Base-by-base conservation (phyloP, 2,113 vertebrate genomes). In the Ailurus styani region DNA sequence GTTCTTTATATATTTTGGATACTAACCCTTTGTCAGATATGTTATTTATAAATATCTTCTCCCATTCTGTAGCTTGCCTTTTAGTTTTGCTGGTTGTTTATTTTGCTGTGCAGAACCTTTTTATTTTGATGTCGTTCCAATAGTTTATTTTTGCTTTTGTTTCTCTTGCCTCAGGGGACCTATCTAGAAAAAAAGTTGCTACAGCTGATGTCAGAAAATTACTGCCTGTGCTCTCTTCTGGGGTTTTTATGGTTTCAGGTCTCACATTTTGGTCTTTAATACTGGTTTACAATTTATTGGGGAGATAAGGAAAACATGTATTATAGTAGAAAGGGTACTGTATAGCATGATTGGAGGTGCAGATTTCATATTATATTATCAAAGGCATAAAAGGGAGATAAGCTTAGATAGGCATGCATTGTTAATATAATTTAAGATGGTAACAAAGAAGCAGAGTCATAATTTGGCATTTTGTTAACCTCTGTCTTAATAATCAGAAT, bases 381-480 rank as follows among this genome's bases (percentile, higher is more conserved):
- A 78, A 89, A 68, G 29, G 52, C 90, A 37, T 42, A 47, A 40
- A 86, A 78, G 91, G 62, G 72, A 31, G 15, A 12, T 94, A 95
- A 86, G n/a, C 37, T 60, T 92, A 50, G 95, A 87, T 55, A 90
- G 92, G 68, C 50, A 84, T 70, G 21, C n/a, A 62, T 92, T 82
- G 45, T 89, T 96, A 82, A 72, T 90, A 60, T 17, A 85, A 88
- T 77, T 84, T 93, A 87, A 96, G 54, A 40, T 91, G 64, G 50
- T 82, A 81, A 77, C 4, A 47, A 64, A 23, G 52, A 94, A 92
- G 37, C 64, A 93, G 55, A 86, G n/a, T 91, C 85, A 45, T 81
- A n/a, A 91, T 86, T 91, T 96, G 70, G 91, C 89, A 57, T 83
- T 62, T 90, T 94, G 13, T 92, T 94, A 73, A 55, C 55, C 23